phyloP scores from a whole-genome alignment of 2,113 vertebrate genomes.

The Calonectris borealis region DNA sequence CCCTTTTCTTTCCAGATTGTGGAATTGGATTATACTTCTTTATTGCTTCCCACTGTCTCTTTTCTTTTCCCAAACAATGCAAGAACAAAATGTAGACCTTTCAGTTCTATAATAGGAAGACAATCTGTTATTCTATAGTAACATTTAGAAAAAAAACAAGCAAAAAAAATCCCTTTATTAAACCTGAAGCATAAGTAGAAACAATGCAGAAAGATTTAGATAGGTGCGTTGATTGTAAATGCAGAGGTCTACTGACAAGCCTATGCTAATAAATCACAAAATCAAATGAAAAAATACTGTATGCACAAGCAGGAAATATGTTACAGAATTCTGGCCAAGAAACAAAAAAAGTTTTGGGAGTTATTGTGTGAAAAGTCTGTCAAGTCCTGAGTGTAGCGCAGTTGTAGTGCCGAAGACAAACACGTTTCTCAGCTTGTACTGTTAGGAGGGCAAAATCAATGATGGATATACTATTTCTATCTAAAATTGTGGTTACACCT shows the following conservation, averaged over 20 bases:
- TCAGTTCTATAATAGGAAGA: not conserved
- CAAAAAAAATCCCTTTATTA: not conserved
- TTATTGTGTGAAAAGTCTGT: slow-evolving; percentile 43
- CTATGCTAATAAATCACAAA: slow-evolving; percentile 4
- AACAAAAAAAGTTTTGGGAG: not conserved
- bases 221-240: not conserved
- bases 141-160: not conserved
- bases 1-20: not conserved
- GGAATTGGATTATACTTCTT: not conserved
- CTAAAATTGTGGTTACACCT: slow-evolving; percentile 3
- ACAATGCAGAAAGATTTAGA: not conserved
- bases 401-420: slow-evolving; percentile 37
- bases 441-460: slow-evolving; percentile 46
- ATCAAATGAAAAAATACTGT: slow-evolving; percentile 35
- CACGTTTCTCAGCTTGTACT: slow-evolving; percentile 13
- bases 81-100: not conserved
- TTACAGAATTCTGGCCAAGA: slow-evolving; percentile 23
- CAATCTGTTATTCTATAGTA: not conserved
- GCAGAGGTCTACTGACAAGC: not conserved
- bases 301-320: slow-evolving; percentile 3
- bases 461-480: not conserved
- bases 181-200: not conserved
- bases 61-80: not conserved
- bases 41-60: not conserved
- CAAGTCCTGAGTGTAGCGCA: not conserved